Evolutionary conservation across 1,140 invertebrate species (phyloP).

Genomic region (Saccostrea echinata): DNA sequence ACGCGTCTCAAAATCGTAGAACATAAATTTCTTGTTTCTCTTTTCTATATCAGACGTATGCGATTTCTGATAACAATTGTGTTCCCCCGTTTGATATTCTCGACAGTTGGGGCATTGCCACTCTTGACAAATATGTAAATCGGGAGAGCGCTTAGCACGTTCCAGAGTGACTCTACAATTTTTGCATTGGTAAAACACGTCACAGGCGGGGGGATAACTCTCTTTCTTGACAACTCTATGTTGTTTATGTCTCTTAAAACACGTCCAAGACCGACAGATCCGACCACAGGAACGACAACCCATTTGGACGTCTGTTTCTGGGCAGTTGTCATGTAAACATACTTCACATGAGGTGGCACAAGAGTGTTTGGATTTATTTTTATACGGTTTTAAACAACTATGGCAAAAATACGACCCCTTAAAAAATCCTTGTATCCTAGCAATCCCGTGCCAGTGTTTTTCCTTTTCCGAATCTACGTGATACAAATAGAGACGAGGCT

Average conservation of each 20-base stretch:
- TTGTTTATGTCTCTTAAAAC: background rate
- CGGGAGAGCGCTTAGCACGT: background rate
- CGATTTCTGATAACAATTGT: background rate
- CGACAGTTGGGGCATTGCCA: background rate
- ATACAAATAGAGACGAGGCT: too few relatives aligned
- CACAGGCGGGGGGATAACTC: background rate
- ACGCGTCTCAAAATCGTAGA: constrained; percentile 50
- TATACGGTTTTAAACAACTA: too few relatives aligned
- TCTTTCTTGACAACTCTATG: background rate
- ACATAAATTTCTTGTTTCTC: constrained; percentile 40
- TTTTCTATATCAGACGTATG: background rate
- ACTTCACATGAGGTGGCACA: too few relatives aligned
- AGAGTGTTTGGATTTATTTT: too few relatives aligned
- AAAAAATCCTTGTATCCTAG: too few relatives aligned
- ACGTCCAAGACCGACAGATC: background rate
- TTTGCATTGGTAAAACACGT: background rate
- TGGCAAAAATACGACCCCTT: too few relatives aligned
- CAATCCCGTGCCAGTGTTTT: too few relatives aligned
- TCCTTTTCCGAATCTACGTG: too few relatives aligned
- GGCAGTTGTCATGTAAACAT: too few relatives aligned
- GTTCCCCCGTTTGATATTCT: background rate
- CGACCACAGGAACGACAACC: too few relatives aligned
- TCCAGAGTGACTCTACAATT: background rate
- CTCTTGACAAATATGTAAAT: background rate
- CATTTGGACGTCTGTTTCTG: too few relatives aligned